These are phyloP conservation scores for Drosophila chauvacae DNA, from an alignment of 1,140 invertebrate species.

Conservation along the genomic window DNA sequence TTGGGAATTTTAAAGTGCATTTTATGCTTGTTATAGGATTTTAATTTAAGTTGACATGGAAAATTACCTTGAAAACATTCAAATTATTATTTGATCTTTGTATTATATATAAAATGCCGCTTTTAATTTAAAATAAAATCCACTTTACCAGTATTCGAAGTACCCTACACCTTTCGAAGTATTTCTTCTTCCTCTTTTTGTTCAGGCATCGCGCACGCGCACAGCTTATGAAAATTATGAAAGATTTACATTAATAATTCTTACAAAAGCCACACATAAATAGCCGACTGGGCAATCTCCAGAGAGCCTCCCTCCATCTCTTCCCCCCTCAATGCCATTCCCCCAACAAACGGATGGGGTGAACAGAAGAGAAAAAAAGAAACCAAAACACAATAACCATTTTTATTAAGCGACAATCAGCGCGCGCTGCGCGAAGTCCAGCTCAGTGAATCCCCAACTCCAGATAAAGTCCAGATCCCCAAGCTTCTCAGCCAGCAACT, in stretches of 20 bases:
- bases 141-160: background rate
- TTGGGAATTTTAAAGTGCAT: background rate
- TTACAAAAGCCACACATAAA: conserved; percentile 83
- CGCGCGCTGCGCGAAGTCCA: conserved; percentile 69
- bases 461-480: conserved; percentile 25
- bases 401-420: conserved; percentile 83
- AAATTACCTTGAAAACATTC: background rate
- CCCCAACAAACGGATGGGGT: background rate
- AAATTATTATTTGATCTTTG: background rate
- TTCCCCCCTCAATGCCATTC: background rate
- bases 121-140: background rate
- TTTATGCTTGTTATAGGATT: background rate
- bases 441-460: conserved; percentile 44
- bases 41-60: too few species aligned
- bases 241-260: conserved; percentile 83
- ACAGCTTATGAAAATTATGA: conserved; percentile 82
- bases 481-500: conserved; percentile 11
- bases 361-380: conserved; percentile 16
- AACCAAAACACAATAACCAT: conserved; percentile 77
- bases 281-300: conserved; percentile 64
- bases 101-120: background rate
- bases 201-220: conserved; percentile 64
- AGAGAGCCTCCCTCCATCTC: conserved; percentile 4
- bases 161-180: background rate
- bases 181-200: conserved; percentile 5